Percentiles rank a stretch among this genome's conserved stretches.
phyloP scores from a whole-genome alignment of 2,113 vertebrate species.

The Neotragus pygmaeus region DNA sequence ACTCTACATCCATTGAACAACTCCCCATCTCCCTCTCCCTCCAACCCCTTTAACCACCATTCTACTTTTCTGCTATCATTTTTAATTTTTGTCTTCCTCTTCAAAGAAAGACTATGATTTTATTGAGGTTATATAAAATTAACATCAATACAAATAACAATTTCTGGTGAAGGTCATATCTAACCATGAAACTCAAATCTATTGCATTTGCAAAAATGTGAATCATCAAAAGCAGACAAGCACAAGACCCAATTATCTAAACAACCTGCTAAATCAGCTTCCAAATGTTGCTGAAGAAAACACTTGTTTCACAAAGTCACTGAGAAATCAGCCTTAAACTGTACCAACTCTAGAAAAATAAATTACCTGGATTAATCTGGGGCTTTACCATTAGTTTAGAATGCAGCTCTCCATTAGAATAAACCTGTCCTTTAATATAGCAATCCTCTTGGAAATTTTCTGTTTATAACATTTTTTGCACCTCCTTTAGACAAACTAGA shows the following conservation, averaged over 20 bases:
- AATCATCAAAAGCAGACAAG: not conserved
- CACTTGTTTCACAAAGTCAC: not conserved
- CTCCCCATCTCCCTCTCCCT: not conserved
- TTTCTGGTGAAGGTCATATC: not conserved
- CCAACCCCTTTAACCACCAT: not conserved
- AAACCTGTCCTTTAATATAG: not conserved
- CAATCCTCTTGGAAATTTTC: not conserved
- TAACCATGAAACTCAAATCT: conserved; percentile 12
- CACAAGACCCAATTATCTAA: not conserved
- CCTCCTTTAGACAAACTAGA: not conserved
- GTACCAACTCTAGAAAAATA: not conserved
- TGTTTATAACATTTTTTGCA: not conserved
- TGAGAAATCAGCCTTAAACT: not conserved
- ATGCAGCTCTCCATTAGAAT: not conserved
- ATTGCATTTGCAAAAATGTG: not conserved
- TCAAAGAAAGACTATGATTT: not conserved
- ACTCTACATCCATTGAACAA: not conserved
- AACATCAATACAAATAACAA: not conserved
- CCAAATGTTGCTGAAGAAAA: not conserved
- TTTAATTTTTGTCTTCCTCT: not conserved
- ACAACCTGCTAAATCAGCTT: not conserved
- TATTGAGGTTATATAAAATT: not conserved
- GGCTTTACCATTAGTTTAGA: not conserved
- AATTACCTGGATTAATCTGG: not conserved
- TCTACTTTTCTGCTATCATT: not conserved